phyloP scores from a whole-genome alignment of 2,113 vertebrate species.

The Phycodurus eques region DNA sequence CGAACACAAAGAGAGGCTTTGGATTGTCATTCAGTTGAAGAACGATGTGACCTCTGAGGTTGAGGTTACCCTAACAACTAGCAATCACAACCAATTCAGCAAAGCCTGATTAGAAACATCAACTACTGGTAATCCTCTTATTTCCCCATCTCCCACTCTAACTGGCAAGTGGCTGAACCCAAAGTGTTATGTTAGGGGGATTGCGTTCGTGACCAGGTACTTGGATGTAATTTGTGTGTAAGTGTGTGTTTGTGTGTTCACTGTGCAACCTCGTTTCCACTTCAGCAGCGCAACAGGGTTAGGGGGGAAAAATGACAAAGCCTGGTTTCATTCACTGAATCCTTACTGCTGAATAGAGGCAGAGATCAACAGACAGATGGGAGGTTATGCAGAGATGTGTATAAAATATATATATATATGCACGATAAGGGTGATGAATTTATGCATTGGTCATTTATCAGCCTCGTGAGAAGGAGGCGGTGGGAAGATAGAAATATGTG shows the following conservation, averaged over 20 bases:
- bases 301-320: slow-evolving; percentile 15
- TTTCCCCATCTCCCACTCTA: slow-evolving; percentile 51
- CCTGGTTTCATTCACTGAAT: slow-evolving; percentile 50
- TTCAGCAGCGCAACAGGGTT: slow-evolving; percentile 28
- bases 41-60: slow-evolving; percentile 39
- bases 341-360: slow-evolving; percentile 27
- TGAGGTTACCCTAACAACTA: slow-evolving; percentile 38
- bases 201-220: slow-evolving; percentile 15
- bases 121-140: slow-evolving; percentile 53
- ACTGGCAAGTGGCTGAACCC: slow-evolving; percentile 21
- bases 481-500: slow-evolving; percentile 51
- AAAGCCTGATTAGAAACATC: slow-evolving; percentile 47
- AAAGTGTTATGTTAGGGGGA: slow-evolving; percentile 26
- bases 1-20: not conserved
- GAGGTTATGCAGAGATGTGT: slow-evolving; percentile 11
- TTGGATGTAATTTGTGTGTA: slow-evolving; percentile 21
- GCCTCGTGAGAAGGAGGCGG: slow-evolving; percentile 38
- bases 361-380: not conserved
- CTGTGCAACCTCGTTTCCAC: slow-evolving; percentile 25
- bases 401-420: slow-evolving; percentile 24
- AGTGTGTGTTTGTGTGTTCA: not conserved
- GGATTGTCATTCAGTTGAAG: slow-evolving; percentile 13
- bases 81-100: slow-evolving; percentile 38
- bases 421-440: slow-evolving; percentile 50
- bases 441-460: slow-evolving; percentile 60